Base-by-base conservation (phyloP, 2,888 invertebrate species). In the Tortrix viridana region DNA sequence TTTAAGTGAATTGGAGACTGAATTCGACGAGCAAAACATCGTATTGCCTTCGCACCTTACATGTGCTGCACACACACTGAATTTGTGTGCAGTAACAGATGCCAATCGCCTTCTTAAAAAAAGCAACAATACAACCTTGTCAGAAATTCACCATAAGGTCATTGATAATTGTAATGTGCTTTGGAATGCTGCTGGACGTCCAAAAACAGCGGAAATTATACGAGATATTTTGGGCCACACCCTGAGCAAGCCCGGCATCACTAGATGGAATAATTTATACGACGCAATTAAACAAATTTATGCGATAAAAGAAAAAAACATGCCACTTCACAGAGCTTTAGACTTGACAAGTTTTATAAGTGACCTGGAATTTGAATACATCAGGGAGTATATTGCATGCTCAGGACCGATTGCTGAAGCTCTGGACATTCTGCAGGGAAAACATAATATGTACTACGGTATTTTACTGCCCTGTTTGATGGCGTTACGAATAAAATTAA, bases 171-270 rank as follows among this genome's bases (percentile, higher is more conserved):
- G 60, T 44, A 64, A 67, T 32, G 59, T 49, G 32, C 60, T 60
- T 37, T 64, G 63, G 65, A 67, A 64, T 50, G 65, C 65, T 55
- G 67, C 67, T 43, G 56, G 53, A 37, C 56, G 66, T 12, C 60
- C 58, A 53, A 64, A 66, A 47, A 55, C 38, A 37, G 57, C 60
- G 5, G 66, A 64, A 50, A 66, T 66, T 18, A 64, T 66, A 20
- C 58, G 60, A 26, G 47, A 58, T 64, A 46, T 66, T 22, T 53
- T 66, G 14, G 57, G 57, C 44, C 63, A 64, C 37, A 60, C 54
- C 16, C 41, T 66, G 47, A 49, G 41, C 49, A 47, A 50, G 19
- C 66, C 60, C 37, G 64, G 57, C 20, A 14, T 37, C 3, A 55
- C 55, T 9, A 18, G 55, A n/a, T 55, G 55, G 46, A 55, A 55